Evolutionary conservation across 2,888 invertebrate species (phyloP).

Genomic region (Disparrhopalites patrizii): DNA sequence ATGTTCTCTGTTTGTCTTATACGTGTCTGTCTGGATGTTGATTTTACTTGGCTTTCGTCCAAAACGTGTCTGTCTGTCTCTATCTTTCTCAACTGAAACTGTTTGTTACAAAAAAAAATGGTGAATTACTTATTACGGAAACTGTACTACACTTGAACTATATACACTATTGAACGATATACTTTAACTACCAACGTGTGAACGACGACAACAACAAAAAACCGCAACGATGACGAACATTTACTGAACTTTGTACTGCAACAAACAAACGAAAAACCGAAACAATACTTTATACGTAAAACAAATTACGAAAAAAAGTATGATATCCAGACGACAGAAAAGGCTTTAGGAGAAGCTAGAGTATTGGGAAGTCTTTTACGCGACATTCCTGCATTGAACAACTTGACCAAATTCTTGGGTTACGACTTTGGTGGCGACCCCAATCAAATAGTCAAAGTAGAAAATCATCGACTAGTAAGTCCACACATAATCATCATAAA

Average conservation of each 20-base stretch:
- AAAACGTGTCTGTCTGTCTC: slow-evolving; percentile 13
- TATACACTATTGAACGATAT: neutral
- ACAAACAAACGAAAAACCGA: neutral
- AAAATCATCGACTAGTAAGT: slow-evolving; percentile 46
- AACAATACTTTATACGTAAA: neutral
- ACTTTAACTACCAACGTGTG: neutral
- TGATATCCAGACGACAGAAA: too few relatives aligned
- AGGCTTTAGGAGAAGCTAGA: slow-evolving; percentile 40
- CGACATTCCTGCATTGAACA: slow-evolving; percentile 39
- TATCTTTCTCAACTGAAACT: neutral
- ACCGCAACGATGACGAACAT: neutral
- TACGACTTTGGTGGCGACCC: slow-evolving; percentile 48
- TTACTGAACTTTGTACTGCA: too few relatives aligned
- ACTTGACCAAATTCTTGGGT: slow-evolving; percentile 46
- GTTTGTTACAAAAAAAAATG: neutral
- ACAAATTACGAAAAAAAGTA: neutral
- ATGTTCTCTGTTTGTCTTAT: slow-evolving; percentile 12
- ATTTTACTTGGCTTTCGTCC: slow-evolving; percentile 24
- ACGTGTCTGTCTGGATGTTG: slow-evolving; percentile 20
- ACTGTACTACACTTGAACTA: slow-evolving; percentile 3
- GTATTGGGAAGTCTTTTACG: slow-evolving; percentile 38
- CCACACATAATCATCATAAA: neutral
- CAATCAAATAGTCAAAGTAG: slow-evolving; percentile 46
- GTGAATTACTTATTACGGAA: too few relatives aligned
- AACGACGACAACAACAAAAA: neutral